Conservation (phyloP, 2,797 vertebrate species). For the Typhlichthys subterraneus region DNA sequence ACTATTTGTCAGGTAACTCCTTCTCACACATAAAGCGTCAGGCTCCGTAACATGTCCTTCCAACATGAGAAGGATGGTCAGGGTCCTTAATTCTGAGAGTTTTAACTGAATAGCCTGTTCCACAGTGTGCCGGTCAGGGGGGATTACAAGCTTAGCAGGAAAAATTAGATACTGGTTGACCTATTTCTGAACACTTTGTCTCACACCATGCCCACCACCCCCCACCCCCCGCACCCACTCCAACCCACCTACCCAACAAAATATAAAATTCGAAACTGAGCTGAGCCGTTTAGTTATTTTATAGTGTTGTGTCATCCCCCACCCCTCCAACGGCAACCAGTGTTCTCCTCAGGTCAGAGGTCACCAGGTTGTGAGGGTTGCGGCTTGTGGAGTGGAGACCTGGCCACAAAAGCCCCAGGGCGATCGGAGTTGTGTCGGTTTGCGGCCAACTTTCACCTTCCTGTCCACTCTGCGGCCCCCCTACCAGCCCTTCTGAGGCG, state of each 20-base stretch:
- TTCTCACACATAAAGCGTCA: conserved; percentile 17
- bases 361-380: too few relatives aligned
- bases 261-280: conserved; percentile 39
- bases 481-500: conserved; percentile 49
- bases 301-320: neutral
- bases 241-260: conserved; percentile 33
- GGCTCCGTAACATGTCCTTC: conserved; percentile 42
- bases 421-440: conserved; percentile 55
- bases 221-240: conserved; percentile 82
- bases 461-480: conserved; percentile 36
- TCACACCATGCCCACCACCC: conserved; percentile 80
- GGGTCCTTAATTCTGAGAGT: conserved; percentile 50
- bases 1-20: neutral
- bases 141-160: conserved; percentile 76
- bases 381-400: conserved; percentile 22
- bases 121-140: conserved; percentile 71
- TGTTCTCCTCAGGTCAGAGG: conserved; percentile 86
- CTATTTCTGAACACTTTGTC: conserved; percentile 75
- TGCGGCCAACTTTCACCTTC: conserved; percentile 77
- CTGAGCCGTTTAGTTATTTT: conserved; percentile 47
- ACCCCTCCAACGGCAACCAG: conserved; percentile 16
- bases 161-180: conserved; percentile 76
- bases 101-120: conserved; percentile 61
- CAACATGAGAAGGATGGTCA: conserved; percentile 44
- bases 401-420: conserved; percentile 79